Percentiles rank a stretch among this genome's conserved stretches.
Conservation (phyloP, 1,140 invertebrate genomes). For the Conus betulinus region DNA sequence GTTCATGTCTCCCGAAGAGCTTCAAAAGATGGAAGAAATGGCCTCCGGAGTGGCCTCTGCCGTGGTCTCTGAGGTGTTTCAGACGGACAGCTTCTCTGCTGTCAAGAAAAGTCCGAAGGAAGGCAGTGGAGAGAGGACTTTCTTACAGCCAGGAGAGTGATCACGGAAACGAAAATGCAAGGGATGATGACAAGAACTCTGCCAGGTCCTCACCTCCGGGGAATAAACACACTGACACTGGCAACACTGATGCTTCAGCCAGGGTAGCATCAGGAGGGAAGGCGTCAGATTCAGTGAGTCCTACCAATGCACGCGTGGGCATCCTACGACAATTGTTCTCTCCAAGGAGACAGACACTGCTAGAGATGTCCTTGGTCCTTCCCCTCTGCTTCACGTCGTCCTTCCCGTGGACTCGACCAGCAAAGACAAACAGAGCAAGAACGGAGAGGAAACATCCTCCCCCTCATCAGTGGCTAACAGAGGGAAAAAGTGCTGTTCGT, state of each 20-base stretch:
- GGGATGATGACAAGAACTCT: too few relatives aligned
- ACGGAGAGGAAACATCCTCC: background rate
- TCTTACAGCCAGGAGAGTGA: too few relatives aligned
- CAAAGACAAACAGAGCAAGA: background rate
- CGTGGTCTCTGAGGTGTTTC: background rate
- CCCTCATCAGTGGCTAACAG: background rate
- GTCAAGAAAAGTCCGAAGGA: background rate
- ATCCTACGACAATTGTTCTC: conserved; percentile 30
- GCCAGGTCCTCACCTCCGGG: too few relatives aligned
- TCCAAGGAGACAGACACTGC: background rate
- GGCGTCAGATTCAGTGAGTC: background rate
- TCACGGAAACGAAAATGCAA: too few relatives aligned
- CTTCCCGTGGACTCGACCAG: background rate
- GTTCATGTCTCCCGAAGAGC: conserved; percentile 62
- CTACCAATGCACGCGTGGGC: background rate
- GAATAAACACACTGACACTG: too few relatives aligned
- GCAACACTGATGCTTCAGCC: background rate
- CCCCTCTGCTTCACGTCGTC: background rate
- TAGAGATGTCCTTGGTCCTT: background rate
- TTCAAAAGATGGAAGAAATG: conserved; percentile 31
- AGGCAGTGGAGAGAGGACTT: background rate
- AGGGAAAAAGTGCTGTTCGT: background rate
- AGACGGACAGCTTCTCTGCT: background rate
- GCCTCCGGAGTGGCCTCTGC: background rate
- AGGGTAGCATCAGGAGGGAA: background rate